These are phyloP conservation scores for Oncopeltus fasciatus DNA, from an alignment of 1,140 invertebrate species.

Conservation along the genomic window DNA sequence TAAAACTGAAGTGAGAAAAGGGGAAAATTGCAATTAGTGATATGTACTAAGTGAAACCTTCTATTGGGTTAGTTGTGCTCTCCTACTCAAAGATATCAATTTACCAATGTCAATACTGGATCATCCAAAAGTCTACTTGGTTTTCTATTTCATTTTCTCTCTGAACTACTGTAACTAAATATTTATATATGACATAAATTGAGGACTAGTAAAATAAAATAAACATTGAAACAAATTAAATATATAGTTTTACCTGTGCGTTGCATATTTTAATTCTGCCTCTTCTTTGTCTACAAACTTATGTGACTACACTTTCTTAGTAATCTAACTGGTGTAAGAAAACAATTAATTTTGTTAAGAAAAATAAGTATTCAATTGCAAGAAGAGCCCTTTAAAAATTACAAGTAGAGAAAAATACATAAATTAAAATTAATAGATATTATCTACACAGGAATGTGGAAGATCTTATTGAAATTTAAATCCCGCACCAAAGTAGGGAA, in stretches of 20 bases:
- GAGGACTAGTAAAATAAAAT: conserved; percentile 11
- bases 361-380: not conserved
- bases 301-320: not conserved
- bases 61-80: not conserved
- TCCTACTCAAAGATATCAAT: not conserved
- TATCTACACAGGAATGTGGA: no score
- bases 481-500: no score
- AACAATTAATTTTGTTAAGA: not conserved
- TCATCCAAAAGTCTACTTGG: not conserved
- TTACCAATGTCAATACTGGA: not conserved
- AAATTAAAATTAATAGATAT: no score
- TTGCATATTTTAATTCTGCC: not conserved
- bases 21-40: no score
- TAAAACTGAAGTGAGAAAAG: no score
- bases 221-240: conserved; percentile 1
- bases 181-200: conserved; percentile 3
- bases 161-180: not conserved
- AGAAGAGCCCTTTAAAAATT: not conserved
- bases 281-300: not conserved
- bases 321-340: conserved; percentile 1
- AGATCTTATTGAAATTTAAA: no score
- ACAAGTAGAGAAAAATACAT: no score
- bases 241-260: conserved; percentile 13
- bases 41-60: not conserved
- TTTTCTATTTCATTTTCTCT: not conserved